These are phyloP conservation scores for Elmis aenea DNA, from an alignment of 2,888 invertebrate genomes.

Conservation along the genomic window DNA sequence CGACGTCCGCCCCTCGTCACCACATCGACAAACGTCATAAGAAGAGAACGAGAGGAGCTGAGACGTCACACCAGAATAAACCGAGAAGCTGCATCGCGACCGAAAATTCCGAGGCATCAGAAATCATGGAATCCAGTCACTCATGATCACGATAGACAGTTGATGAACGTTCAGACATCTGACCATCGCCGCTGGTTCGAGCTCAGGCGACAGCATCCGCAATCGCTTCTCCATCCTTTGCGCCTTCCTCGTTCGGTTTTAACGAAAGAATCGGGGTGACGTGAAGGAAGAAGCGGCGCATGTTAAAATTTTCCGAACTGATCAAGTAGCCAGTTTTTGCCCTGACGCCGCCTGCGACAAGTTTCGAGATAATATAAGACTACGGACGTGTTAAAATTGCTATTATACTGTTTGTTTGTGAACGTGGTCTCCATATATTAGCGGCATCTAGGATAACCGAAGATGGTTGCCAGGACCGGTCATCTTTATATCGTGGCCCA, in stretches of 20 bases:
- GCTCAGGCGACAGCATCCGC: no score
- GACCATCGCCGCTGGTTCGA: slow-evolving; percentile 35
- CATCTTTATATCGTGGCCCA: no score
- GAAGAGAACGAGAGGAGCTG: slow-evolving; percentile 5
- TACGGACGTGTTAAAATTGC: slow-evolving; percentile 40
- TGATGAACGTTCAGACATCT: slow-evolving; percentile 43
- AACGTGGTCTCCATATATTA: slow-evolving; percentile 35
- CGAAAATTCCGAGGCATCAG: slow-evolving; percentile 37
- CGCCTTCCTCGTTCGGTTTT: background rate
- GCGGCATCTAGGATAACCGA: slow-evolving; percentile 6
- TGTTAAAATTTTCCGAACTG: slow-evolving; percentile 31
- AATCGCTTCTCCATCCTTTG: no score
- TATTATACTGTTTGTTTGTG: slow-evolving; percentile 38
- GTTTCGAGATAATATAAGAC: slow-evolving; percentile 34
- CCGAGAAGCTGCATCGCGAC: slow-evolving; percentile 18
- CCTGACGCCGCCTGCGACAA: slow-evolving; percentile 18
- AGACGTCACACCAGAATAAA: slow-evolving; percentile 10
- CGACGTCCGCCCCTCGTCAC: slow-evolving; percentile 10
- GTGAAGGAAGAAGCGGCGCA: slow-evolving; percentile 15
- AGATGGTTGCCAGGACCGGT: no score
- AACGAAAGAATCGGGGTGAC: slow-evolving; percentile 6
- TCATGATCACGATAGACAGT: slow-evolving; percentile 43
- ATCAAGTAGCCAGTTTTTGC: slow-evolving; percentile 27
- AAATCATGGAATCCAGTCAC: slow-evolving; percentile 42
- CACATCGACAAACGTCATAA: slow-evolving; percentile 10